Evolutionary conservation across 1,140 invertebrate species (phyloP).

Genomic region (Schmidtea mediterranea): DNA sequence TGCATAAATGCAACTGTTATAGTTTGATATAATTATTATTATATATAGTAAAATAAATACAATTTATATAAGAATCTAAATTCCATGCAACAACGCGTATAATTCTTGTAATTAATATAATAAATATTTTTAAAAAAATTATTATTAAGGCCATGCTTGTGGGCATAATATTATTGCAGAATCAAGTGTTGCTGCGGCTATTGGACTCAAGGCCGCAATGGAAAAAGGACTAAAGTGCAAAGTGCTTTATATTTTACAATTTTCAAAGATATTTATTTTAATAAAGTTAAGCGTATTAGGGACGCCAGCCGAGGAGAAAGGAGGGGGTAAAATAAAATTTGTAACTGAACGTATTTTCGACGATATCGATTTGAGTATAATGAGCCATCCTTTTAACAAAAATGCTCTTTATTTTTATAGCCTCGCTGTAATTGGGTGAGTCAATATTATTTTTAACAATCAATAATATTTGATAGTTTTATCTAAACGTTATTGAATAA

Average conservation of each 20-base stretch:
- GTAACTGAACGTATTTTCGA: conserved; percentile 20
- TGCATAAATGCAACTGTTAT: no score
- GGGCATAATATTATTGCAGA: conserved; percentile 29
- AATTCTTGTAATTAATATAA: no score
- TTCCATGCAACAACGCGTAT: no score
- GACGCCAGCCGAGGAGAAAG: conserved; percentile 25
- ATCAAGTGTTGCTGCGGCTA: conserved; percentile 17
- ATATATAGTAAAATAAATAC: no score
- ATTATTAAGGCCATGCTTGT: conserved; percentile 28
- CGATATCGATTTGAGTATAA: conserved; percentile 22
- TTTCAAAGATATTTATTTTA: no score
- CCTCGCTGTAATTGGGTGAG: background rate
- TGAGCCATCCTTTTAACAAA: conserved; percentile 19
- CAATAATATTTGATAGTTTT: no score
- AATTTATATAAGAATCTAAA: no score
- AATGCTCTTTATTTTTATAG: background rate
- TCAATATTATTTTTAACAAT: no score
- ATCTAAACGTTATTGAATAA: no score
- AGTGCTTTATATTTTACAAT: no score
- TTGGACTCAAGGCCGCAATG: conserved; percentile 20
- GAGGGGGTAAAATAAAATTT: conserved; percentile 23
- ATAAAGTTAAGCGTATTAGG: conserved; percentile 22
- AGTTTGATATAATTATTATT: no score
- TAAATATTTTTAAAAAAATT: no score
- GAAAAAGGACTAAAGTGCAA: conserved; percentile 6